A percentile compares a stretch with the other conserved stretches of the same genome.
These are phyloP conservation scores for Carterocephalus palaemon DNA, from an alignment of 2,888 invertebrate genomes.

Conservation along the genomic window DNA sequence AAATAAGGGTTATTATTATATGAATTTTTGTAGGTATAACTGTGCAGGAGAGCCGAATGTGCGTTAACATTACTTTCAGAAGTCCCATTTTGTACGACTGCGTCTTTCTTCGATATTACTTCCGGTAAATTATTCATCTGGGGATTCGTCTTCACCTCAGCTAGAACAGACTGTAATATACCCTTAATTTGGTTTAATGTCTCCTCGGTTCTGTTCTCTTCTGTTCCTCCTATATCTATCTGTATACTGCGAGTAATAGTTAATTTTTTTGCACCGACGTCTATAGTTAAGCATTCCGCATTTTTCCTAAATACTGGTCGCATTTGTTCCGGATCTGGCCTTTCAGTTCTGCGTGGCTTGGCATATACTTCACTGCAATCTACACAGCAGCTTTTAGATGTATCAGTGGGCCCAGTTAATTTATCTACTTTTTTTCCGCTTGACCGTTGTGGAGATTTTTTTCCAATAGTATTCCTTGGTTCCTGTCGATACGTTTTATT, in stretches of 20 bases:
- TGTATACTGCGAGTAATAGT: constrained; percentile 47
- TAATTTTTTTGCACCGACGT: constrained; percentile 29
- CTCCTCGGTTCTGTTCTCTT: constrained; percentile 48
- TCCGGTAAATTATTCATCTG: constrained; percentile 35
- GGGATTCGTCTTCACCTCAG: constrained; percentile 57
- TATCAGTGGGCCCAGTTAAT: constrained; percentile 26
- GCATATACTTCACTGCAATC: constrained; percentile 48
- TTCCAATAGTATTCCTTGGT: constrained; percentile 7
- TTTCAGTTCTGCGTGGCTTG: constrained; percentile 35
- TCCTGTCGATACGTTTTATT: constrained; percentile 18
- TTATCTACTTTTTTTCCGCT: constrained; percentile 26
- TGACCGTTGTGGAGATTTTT: background rate
- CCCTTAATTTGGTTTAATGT: constrained; percentile 62
- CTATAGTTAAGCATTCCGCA: constrained; percentile 42
- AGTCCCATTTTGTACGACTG: constrained; percentile 51
- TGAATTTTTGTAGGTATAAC: constrained; percentile 52
- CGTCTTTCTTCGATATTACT: constrained; percentile 50
- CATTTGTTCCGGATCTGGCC: constrained; percentile 21
- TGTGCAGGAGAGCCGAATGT: constrained; percentile 50
- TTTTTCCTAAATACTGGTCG: constrained; percentile 34
- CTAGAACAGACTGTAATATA: constrained; percentile 59
- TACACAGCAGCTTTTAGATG: constrained; percentile 44
- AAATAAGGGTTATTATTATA: constrained; percentile 45
- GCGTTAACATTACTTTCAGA: constrained; percentile 47
- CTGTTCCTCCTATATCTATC: constrained; percentile 27